These are phyloP conservation scores for Nephrotoma flavescens DNA, from an alignment of 2,888 invertebrate species.

Conservation along the genomic window DNA sequence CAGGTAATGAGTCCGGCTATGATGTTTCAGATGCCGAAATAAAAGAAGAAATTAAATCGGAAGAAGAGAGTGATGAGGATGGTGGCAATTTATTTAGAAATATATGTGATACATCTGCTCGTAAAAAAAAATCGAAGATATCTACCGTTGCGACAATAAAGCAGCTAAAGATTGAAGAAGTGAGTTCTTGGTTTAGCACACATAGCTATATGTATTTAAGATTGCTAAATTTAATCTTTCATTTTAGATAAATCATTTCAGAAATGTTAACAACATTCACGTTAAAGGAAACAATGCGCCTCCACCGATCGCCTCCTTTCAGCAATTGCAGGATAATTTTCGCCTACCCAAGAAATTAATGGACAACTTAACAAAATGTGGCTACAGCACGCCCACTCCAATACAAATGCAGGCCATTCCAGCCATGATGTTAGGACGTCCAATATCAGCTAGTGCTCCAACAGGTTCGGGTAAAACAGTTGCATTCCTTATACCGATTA, in stretches of 20 bases:
- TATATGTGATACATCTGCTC: neutral
- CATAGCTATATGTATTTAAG: neutral
- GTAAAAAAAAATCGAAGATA: neutral
- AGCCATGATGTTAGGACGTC: constrained; percentile 65
- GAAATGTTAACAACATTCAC: constrained; percentile 63
- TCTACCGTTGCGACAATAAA: neutral
- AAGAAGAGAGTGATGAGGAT: neutral
- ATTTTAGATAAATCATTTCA: constrained; percentile 50
- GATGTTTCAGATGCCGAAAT: neutral
- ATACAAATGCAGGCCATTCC: constrained; percentile 91
- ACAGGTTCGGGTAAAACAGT: constrained; percentile 97
- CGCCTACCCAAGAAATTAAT: constrained; percentile 44
- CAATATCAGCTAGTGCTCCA: constrained; percentile 87
- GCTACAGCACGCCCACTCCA: constrained; percentile 66
- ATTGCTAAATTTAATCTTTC: neutral
- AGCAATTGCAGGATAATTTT: constrained; percentile 42
- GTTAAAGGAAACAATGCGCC: constrained; percentile 69
- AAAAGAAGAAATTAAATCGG: constrained; percentile 5
- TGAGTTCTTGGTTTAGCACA: neutral
- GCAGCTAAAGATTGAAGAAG: neutral
- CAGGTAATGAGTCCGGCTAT: neutral
- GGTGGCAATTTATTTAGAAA: neutral
- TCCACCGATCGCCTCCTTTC: constrained; percentile 55
- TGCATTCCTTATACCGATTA: constrained; percentile 80
- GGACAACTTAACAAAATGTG: constrained; percentile 51